Base-by-base conservation (phyloP, 2,797 vertebrate species). In the Clarias laeviceps region DNA sequence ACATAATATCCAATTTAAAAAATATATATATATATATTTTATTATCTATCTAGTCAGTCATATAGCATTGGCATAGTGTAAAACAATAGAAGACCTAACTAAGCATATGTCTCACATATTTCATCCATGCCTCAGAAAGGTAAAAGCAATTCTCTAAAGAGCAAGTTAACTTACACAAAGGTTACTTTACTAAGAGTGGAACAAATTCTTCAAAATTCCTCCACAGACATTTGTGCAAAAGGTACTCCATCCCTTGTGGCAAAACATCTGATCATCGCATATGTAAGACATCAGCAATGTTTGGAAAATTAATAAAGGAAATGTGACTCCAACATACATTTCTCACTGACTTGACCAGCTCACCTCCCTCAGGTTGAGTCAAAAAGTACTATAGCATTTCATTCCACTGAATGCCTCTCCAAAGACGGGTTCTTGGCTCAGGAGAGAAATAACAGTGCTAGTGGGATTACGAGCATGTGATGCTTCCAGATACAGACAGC, bases 281-380 rank as follows among this genome's bases (percentile, higher is more conserved):
- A 84, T 77, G 82, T 80, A 40, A 81, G 66, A 69, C 78, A 88
- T 85, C 32, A 81, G 40, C 20, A 69, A 62, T 73, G 74, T 82
- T 87, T 76, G 78, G 73, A 87, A 88, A 89, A 68, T 74, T 64
- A 81, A 70, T 61, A 81, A 84, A 87, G 80, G 82, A 81, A 74
- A 86, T 80, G 11, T 61, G n/a, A 78, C 61, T 72, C n/a, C n/a
- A 84, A 82, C 80, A 83, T 86, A 70, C 76, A 76, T 85, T 50
- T 86, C 65, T 83, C 57, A 73, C 40, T 82, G 65, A 82, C 84
- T 76, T 69, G 82, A 88, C 69, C 82, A 87, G 74, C 20, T 85
- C 80, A 82, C 54, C 66, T 87, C 32, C 62, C 62, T 81, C 66
- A 80, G 62, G 82, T 80, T 83, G 32, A 86, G 24, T 22, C 65